phyloP scores from a whole-genome alignment of 2,113 vertebrate species.

The Xenotilapia longispinis region DNA sequence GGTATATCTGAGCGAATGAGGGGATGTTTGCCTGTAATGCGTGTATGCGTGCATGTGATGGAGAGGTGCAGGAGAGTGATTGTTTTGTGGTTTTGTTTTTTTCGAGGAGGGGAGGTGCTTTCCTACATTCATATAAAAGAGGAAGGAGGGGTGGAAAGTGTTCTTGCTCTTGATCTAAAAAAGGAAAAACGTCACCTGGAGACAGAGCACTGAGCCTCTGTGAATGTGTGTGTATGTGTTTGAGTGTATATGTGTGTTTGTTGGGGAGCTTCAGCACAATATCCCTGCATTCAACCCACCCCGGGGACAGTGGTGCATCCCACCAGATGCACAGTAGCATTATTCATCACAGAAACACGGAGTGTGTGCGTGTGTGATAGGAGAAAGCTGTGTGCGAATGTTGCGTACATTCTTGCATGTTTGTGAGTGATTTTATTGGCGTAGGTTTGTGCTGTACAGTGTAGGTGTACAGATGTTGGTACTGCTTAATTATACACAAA shows the following conservation, averaged over 20 bases:
- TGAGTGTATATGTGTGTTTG: slow-evolving; percentile 7
- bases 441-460: slow-evolving; percentile 2
- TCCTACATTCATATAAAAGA: slow-evolving; percentile 21
- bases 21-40: not conserved
- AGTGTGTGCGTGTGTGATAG: not conserved
- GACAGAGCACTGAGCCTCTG: slow-evolving; percentile 18
- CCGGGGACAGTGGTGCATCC: slow-evolving; percentile 58
- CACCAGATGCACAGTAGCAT: slow-evolving; percentile 64
- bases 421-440: not conserved
- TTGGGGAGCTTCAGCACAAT: slow-evolving; percentile 48
- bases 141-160: slow-evolving; percentile 11
- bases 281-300: slow-evolving; percentile 52
- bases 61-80: not conserved
- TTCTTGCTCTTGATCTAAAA: slow-evolving; percentile 33
- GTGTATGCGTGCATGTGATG: not conserved
- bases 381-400: not conserved
- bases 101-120: not conserved
- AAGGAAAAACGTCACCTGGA: slow-evolving; percentile 58
- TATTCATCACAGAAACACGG: slow-evolving; percentile 60
- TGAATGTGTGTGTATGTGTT: not conserved
- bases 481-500: not conserved
- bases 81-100: not conserved
- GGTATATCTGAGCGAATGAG: not conserved
- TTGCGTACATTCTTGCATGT: not conserved
- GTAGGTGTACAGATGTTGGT: slow-evolving; percentile 10